Conservation (phyloP, 2,797 vertebrate species). For the Syndactyla subalaris region DNA sequence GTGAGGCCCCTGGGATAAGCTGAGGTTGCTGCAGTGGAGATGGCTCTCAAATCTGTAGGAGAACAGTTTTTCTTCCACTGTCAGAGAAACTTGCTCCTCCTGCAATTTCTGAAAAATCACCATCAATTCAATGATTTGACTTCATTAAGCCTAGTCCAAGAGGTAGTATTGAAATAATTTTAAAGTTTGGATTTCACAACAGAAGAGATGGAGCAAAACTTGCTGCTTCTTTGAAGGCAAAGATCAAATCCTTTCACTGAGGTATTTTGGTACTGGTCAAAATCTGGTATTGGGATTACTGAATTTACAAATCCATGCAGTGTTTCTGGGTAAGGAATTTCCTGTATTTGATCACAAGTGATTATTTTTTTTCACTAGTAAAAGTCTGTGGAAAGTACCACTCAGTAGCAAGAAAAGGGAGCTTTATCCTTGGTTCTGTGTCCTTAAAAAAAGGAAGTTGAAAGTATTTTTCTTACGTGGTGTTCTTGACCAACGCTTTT, state of each 20-base stretch:
- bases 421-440: background rate
- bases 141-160: background rate
- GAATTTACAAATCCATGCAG: background rate
- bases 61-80: background rate
- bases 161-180: background rate
- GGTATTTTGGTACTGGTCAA: background rate
- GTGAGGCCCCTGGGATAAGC: background rate
- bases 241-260: background rate
- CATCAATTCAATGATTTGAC: background rate
- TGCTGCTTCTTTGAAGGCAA: background rate
- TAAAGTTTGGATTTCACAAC: background rate
- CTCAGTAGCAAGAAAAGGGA: background rate
- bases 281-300: background rate
- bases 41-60: background rate
- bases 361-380: background rate
- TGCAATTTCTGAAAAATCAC: background rate
- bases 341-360: background rate
- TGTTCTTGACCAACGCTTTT: background rate
- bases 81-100: background rate
- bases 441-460: background rate
- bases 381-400: background rate
- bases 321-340: background rate
- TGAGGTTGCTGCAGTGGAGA: background rate
- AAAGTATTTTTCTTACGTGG: background rate
- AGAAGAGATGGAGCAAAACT: background rate